Conservation (phyloP, 2,888 invertebrate genomes). For the Syrphus vitripennis region DNA sequence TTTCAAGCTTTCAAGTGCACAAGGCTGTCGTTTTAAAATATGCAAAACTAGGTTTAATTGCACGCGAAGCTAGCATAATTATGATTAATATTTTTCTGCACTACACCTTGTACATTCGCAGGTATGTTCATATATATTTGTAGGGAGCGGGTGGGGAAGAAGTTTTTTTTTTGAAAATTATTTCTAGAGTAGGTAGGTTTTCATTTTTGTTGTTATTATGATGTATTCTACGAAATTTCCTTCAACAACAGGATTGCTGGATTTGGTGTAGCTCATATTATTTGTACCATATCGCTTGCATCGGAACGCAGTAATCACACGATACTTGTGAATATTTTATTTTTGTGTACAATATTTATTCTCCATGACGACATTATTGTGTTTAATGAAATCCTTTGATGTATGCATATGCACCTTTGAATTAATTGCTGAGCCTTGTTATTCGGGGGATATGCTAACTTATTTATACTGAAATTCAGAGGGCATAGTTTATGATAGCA, state of each 20-base stretch:
- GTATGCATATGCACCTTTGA: background rate
- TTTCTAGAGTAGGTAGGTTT: background rate
- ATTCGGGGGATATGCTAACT: background rate
- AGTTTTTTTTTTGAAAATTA: background rate
- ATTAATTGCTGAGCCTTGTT: background rate
- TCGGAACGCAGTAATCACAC: constrained; percentile 8
- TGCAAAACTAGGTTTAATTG: constrained; percentile 53
- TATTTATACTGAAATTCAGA: no score
- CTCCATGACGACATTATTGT: background rate
- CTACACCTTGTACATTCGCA: background rate
- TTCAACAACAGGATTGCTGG: background rate
- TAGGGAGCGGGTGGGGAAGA: background rate
- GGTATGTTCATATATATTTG: no score
- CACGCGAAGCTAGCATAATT: constrained; percentile 58
- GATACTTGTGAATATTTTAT: constrained; percentile 1
- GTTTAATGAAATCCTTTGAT: background rate
- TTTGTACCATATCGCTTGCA: constrained; percentile 9
- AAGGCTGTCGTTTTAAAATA: constrained; percentile 58
- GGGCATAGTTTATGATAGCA: no score
- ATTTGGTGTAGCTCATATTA: background rate
- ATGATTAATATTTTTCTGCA: constrained; percentile 53
- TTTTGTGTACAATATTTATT: background rate
- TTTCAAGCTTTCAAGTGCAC: constrained; percentile 57
- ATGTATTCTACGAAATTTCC: background rate
- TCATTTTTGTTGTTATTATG: background rate